Base-by-base conservation (phyloP, 2,888 invertebrate genomes). In the Eudiplozoon nipponicum region DNA sequence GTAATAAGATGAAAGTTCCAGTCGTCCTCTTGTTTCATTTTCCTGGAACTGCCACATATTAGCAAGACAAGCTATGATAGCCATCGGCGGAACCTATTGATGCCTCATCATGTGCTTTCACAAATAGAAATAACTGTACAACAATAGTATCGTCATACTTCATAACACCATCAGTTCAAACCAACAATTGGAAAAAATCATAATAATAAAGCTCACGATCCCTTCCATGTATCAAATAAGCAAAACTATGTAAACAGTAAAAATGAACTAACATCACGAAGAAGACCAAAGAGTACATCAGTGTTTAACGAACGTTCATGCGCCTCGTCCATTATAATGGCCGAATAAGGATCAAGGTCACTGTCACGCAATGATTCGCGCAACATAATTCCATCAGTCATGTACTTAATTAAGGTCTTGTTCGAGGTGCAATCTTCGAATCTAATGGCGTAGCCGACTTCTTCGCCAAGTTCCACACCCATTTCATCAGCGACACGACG, bases 311-410 rank as follows among this genome's bases (percentile, higher is more conserved):
- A 86, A 1, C 94, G 64, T 61, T 98, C 94, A 61, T 98, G 94
- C 44, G 94, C 94, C 63, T 98, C 94, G 60, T 98, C 94, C 94
- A 98, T 94, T 49, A 98, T 90, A 49, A 98, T 67, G 0, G 78
- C 86, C 52, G 80, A 76, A 63, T 98, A 98, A 54, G 80, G 70
- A 58, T 94, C 90, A 47, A 98, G 63, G 59, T 94, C 90, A 0
- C 84, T 72, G 54, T 94, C 94, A 1, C 86, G 64, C 15, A 94
- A 66, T 38, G 86, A 90, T 58, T 98, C 94, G 44, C 94, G 66
- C 18, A 94, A 64, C 34, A 98, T 61, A 51, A 98, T 94, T 61
- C 94, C 94, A 61, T 98, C 94, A 0, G 94, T 98, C 94, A 94
- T 94, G 59, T 98, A 98, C 59, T 64, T 64, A 36, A 64, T 61